phyloP scores from a whole-genome alignment of 2,797 vertebrate genomes.

The Esox lucius region DNA sequence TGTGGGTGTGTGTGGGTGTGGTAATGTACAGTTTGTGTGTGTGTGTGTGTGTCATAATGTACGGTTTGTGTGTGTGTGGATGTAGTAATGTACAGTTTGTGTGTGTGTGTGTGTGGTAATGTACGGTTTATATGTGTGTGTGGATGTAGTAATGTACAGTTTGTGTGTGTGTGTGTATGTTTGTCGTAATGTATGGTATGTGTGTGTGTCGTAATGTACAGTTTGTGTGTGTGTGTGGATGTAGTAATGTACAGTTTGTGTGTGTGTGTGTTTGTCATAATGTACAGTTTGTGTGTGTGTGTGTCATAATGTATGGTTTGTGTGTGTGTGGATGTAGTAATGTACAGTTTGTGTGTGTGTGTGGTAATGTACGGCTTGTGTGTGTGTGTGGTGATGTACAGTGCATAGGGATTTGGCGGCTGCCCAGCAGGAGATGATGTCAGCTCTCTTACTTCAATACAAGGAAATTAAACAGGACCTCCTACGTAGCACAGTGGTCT shows the following conservation, averaged over 20 bases:
- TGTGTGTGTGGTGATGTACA: background rate
- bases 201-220: background rate
- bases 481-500: no score
- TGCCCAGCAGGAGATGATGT: constrained; percentile 68
- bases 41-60: background rate
- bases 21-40: background rate
- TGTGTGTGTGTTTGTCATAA: background rate
- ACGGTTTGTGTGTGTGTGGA: background rate
- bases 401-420: constrained; percentile 26
- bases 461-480: constrained; percentile 52
- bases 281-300: background rate
- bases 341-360: background rate
- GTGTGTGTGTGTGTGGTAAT: background rate
- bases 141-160: background rate
- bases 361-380: background rate
- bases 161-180: background rate
- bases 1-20: background rate
- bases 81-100: background rate
- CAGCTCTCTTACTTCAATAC: constrained; percentile 62
- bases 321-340: background rate
- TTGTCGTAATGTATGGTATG: background rate
- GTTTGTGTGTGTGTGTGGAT: background rate
- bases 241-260: background rate
- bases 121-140: background rate
- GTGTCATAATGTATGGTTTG: background rate